A percentile compares a stretch with the other conserved stretches of the same genome.
phyloP scores from a whole-genome alignment of 92 coral and sea anemone species.

The Porites rus region DNA sequence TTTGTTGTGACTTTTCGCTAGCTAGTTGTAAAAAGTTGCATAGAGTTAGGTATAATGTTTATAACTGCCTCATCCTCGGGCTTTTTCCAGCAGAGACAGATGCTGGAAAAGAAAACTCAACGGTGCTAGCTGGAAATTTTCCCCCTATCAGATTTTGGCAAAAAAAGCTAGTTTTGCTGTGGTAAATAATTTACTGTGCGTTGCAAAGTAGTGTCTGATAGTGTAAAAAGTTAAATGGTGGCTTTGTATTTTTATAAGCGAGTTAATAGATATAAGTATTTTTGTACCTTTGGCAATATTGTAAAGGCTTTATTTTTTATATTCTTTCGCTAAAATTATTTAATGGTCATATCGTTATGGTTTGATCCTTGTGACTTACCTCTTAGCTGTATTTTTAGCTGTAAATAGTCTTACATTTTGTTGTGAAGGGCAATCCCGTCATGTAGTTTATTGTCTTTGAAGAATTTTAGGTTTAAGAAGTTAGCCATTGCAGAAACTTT shows the following conservation, averaged over 20 bases:
- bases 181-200: background rate
- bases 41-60: too few relatives aligned
- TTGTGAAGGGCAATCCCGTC: background rate
- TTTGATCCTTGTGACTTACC: background rate
- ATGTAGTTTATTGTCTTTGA: background rate
- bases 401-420: background rate
- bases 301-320: constrained; percentile 9
- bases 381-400: background rate
- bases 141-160: too few relatives aligned
- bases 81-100: too few relatives aligned
- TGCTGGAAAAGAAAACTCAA: too few relatives aligned
- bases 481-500: background rate
- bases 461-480: background rate
- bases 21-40: too few relatives aligned
- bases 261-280: constrained; percentile 1
- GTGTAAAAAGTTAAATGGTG: background rate
- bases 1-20: too few relatives aligned
- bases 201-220: background rate
- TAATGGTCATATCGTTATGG: background rate
- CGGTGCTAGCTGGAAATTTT: too few relatives aligned
- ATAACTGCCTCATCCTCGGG: too few relatives aligned
- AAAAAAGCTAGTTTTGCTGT: background rate
- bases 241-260: constrained; percentile 5
- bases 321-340: background rate
- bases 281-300: background rate